Evolutionary conservation across 53 echinoderm and acorn worm species (phyloP), one percentile per base, ranked within the genome.

Genomic region (Luidia sarsii): DNA sequence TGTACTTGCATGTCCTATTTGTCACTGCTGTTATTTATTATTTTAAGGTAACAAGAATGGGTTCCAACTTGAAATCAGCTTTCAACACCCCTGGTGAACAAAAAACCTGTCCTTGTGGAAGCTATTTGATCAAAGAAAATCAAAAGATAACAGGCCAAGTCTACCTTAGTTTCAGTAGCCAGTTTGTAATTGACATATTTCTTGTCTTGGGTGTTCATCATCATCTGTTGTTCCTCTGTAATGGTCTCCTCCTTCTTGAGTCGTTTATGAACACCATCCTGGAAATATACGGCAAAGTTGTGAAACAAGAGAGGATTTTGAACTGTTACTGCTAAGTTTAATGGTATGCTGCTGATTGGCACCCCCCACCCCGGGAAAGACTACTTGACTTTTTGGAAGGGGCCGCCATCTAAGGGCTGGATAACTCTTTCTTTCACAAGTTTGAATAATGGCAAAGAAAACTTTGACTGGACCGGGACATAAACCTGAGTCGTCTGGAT

Each of bases 141-240:
- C 70, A 48, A 39, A 14, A 7, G 7, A 4, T 16, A 3, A n/a
- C 16, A 46, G 22, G 18, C 4, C 0, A 22, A 71, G 7, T 1
- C 33, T 83, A 95, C 95, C 85, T 95, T 95, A n/a, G 89, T 33
- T 83, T 95, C 95, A 7, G 92, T 67, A 16, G 64, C 67, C 33
- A 86, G 80, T 73, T 95, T 95, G 64, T 92, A 67, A 29, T 84
- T 85, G 67, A 95, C 92, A 38, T 95, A 92, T 75, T 75, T 84
- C 36, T 90, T 68, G 43, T 95, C 95, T 45, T 95, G 95, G 35
- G 92, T 92, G 14, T 92, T 87, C 87, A 95, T 87, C 85, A 95
- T 61, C 79, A 79, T 83, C 41, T 82, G 41, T 57, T 95, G 95
- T 20, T 85, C 92, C 30, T 65, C 71, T 0, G 92, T 95, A 14